Percentiles rank a stretch among this genome's conserved stretches.
These are phyloP conservation scores for Subacronicta megacephala DNA, from an alignment of 2,888 invertebrate species.

Conservation along the genomic window DNA sequence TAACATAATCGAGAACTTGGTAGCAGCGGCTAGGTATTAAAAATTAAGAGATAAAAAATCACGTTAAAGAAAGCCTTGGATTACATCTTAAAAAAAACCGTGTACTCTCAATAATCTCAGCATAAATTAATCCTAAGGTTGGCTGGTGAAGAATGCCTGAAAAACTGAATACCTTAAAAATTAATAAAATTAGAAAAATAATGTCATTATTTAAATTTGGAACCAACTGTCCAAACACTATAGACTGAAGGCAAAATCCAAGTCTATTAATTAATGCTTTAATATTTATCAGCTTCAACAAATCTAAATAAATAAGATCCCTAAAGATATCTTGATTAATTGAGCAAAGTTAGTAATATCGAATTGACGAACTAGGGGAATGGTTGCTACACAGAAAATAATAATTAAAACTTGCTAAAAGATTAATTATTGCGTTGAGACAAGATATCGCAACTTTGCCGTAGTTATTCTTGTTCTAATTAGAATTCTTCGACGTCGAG, in stretches of 20 bases:
- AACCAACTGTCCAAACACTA: background rate
- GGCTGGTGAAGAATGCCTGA: too few relatives aligned
- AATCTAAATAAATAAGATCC: conserved; percentile 10
- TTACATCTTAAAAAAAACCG: too few relatives aligned
- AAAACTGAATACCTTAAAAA: too few relatives aligned
- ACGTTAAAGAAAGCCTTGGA: too few relatives aligned
- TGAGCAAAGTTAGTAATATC: conserved; percentile 25
- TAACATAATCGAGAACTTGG: too few relatives aligned
- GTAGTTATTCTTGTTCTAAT: conserved; percentile 25
- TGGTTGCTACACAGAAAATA: conserved; percentile 40
- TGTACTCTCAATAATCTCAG: too few relatives aligned
- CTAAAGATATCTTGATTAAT: conserved; percentile 36
- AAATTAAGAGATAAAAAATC: too few relatives aligned
- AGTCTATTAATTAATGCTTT: background rate
- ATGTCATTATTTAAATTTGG: too few relatives aligned
- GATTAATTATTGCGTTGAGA: conserved; percentile 40
- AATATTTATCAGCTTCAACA: conserved; percentile 3
- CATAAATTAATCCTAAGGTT: too few relatives aligned
- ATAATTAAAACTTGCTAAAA: conserved; percentile 47
- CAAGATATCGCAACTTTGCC: conserved; percentile 33
- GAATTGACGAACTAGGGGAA: conserved; percentile 23
- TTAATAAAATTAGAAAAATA: too few relatives aligned
- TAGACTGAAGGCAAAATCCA: background rate
- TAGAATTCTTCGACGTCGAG: conserved; percentile 30
- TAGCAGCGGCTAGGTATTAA: too few relatives aligned